Conservation (phyloP, 2,797 vertebrate species). For the Notolabrus celidotus region DNA sequence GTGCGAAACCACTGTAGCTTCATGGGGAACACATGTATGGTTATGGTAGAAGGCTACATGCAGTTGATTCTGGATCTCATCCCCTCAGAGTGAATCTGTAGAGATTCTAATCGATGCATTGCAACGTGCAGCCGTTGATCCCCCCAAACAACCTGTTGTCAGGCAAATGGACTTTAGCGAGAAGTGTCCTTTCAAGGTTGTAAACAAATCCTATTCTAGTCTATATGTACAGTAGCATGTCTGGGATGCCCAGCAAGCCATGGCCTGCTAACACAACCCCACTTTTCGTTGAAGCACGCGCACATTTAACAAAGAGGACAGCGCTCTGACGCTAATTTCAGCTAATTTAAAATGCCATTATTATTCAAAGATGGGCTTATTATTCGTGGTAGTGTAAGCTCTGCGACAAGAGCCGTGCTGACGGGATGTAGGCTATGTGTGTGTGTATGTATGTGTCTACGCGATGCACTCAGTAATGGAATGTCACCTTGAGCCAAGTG, state of each 20-base stretch:
- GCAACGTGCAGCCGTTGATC: conserved; percentile 24
- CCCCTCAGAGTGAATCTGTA: conserved; percentile 17
- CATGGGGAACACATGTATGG: conserved; percentile 46
- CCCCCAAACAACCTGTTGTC: conserved; percentile 81
- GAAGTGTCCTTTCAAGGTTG: conserved; percentile 71
- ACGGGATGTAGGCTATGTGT: conserved; percentile 31
- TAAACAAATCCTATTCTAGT: conserved; percentile 69
- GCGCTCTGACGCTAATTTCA: conserved; percentile 11
- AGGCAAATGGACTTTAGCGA: conserved; percentile 54
- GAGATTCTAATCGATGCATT: conserved; percentile 31
- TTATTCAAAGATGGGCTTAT: conserved; percentile 30
- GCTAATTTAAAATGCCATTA: conserved; percentile 18
- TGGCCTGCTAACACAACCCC: conserved; percentile 69
- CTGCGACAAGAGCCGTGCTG: conserved; percentile 53
- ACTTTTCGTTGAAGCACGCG: conserved; percentile 48
- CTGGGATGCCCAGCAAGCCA: conserved; percentile 67
- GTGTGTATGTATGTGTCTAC: conserved; percentile 14
- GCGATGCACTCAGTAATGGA: conserved; percentile 79
- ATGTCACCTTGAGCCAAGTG: conserved; percentile 87
- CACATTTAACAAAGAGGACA: conserved; percentile 51
- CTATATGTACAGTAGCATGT: conserved; percentile 55
- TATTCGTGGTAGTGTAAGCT: conserved; percentile 24
- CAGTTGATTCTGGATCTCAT: conserved; percentile 5
- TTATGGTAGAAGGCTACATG: conserved; percentile 20
- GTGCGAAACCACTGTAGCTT: conserved; percentile 45